A percentile compares a stretch with the other conserved stretches of the same genome.
Evolutionary conservation across 2,113 vertebrate genomes (phyloP).

Genomic region (Hydrochoerus hydrochaeris): DNA sequence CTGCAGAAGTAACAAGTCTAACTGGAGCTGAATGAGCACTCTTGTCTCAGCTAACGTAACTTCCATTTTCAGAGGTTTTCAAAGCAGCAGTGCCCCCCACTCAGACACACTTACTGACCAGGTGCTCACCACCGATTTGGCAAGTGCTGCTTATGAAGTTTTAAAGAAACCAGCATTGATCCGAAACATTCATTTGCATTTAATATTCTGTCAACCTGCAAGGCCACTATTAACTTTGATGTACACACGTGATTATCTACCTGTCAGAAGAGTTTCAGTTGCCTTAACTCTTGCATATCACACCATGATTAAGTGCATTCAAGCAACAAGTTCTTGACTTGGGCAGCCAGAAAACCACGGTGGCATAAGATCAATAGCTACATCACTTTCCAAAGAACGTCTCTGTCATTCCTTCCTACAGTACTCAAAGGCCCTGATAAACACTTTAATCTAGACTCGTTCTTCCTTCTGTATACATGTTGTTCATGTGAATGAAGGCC

Average conservation of each 20-base stretch:
- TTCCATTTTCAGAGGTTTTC: neutral
- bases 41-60: neutral
- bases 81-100: neutral
- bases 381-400: slow-evolving; percentile 28
- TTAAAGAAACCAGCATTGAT: slow-evolving; percentile 82
- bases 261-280: slow-evolving; percentile 59
- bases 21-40: neutral
- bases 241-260: slow-evolving; percentile 77
- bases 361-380: slow-evolving; percentile 67
- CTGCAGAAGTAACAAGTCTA: neutral
- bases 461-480: neutral
- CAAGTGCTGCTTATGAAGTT: slow-evolving; percentile 77
- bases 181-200: slow-evolving; percentile 81
- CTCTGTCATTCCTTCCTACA: slow-evolving; percentile 37
- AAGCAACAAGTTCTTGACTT: slow-evolving; percentile 62
- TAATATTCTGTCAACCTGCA: slow-evolving; percentile 83
- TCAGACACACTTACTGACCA: slow-evolving; percentile 63
- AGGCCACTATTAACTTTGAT: slow-evolving; percentile 82
- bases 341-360: slow-evolving; percentile 65
- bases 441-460: neutral
- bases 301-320: slow-evolving; percentile 69
- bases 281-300: slow-evolving; percentile 56
- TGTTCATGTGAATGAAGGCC: slow-evolving; percentile 34
- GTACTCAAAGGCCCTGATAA: neutral
- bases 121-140: slow-evolving; percentile 49